phyloP scores from a whole-genome alignment of 2,888 invertebrate genomes.

The Protonemura montana region DNA sequence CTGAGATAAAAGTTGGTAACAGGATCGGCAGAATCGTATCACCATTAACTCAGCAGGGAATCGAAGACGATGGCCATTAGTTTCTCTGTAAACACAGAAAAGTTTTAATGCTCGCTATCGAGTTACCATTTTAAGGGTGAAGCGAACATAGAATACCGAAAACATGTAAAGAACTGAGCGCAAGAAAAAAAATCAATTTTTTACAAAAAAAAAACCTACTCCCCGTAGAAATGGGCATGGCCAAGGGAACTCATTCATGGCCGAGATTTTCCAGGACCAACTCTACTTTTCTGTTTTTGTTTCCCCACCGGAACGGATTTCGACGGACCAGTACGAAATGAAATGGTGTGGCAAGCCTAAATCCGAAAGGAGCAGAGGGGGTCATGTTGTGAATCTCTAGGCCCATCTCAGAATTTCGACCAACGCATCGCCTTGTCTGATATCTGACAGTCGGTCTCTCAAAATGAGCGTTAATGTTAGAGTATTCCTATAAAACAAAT shows the following conservation, averaged over 20 bases:
- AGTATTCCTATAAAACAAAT: too few species aligned
- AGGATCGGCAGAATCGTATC: background rate
- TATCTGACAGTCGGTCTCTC: too few species aligned
- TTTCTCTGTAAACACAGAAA: conserved; percentile 12
- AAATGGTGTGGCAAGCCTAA: background rate
- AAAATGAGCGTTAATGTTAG: too few species aligned
- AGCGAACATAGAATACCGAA: background rate
- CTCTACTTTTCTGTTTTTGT: background rate
- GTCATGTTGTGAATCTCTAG: too few species aligned
- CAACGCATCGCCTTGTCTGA: too few species aligned
- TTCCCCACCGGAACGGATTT: background rate
- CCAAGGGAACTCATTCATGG: background rate
- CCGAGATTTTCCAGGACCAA: background rate
- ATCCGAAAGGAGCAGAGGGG: background rate
- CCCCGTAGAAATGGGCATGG: background rate
- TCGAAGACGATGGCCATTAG: conserved; percentile 1
- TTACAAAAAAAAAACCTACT: background rate
- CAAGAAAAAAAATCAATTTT: background rate
- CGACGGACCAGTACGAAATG: background rate
- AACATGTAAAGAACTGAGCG: background rate
- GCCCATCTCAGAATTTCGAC: too few species aligned
- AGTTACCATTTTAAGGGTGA: background rate
- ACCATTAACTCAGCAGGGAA: background rate
- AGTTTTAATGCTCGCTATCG: background rate
- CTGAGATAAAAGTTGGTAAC: conserved; percentile 7